Conservation (phyloP, 2,888 invertebrate genomes). For the Cartodere bifasciata region DNA sequence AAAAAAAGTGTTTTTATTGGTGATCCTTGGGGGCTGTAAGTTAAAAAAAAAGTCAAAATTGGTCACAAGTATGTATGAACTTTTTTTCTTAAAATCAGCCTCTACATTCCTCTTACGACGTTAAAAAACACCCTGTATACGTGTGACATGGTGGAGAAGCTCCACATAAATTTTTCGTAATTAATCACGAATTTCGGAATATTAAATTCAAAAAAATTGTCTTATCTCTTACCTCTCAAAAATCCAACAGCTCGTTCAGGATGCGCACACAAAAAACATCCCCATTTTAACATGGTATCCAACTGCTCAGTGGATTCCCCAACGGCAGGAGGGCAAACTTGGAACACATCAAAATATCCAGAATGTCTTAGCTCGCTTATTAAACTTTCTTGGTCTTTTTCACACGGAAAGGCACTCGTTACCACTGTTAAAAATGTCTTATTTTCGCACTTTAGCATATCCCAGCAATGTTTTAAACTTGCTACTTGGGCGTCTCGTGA, state of each 20-base stretch:
- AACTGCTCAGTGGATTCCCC: conserved; percentile 33
- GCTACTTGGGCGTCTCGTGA: conserved; percentile 71
- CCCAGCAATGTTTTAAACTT: conserved; percentile 85
- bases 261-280: conserved; percentile 87
- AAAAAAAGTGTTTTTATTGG: too few relatives aligned
- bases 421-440: conserved; percentile 81
- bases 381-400: conserved; percentile 80
- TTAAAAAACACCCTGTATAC: too few relatives aligned
- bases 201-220: conserved; percentile 1
- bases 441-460: conserved; percentile 83
- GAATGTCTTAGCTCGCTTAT: conserved; percentile 74
- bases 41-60: too few relatives aligned
- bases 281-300: conserved; percentile 57
- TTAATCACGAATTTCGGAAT: too few relatives aligned
- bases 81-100: too few relatives aligned
- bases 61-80: too few relatives aligned
- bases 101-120: too few relatives aligned
- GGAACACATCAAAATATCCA: conserved; percentile 89
- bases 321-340: conserved; percentile 47
- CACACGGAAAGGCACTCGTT: conserved; percentile 85
- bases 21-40: too few relatives aligned
- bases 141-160: too few relatives aligned
- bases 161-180: too few relatives aligned
- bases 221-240: conserved; percentile 45
- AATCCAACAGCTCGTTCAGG: conserved; percentile 82